Percentiles rank a stretch among this genome's conserved stretches.
These are phyloP conservation scores for Sisor rabdophorus DNA, from an alignment of 2,113 vertebrate species.

Conservation along the genomic window DNA sequence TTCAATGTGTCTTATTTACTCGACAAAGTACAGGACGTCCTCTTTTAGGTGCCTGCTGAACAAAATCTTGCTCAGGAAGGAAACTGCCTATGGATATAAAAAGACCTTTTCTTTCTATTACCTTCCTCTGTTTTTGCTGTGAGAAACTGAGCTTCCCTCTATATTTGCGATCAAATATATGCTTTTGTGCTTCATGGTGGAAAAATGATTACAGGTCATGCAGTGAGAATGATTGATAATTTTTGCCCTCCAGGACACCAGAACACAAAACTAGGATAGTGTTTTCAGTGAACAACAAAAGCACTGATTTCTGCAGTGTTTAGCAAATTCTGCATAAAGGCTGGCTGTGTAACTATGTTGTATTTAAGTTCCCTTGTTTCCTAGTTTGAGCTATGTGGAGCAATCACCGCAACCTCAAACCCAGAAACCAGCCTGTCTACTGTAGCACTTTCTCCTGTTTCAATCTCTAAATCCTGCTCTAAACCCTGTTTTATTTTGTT, in stretches of 20 bases:
- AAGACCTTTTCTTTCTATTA: conserved; percentile 38
- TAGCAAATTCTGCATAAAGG: not conserved
- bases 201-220: not conserved
- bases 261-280: not conserved
- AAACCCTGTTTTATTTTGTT: not conserved
- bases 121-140: conserved; percentile 21
- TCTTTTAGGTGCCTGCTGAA: conserved; percentile 33
- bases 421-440: not conserved
- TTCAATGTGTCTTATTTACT: conserved; percentile 6
- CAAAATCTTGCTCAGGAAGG: conserved; percentile 52
- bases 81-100: conserved; percentile 53
- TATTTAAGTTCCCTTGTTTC: not conserved
- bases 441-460: not conserved
- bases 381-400: not conserved
- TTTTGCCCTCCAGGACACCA: not conserved
- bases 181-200: not conserved
- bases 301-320: not conserved
- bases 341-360: not conserved
- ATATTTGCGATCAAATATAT: not conserved
- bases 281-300: not conserved
- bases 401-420: not conserved
- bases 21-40: conserved; percentile 51
- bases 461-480: not conserved
- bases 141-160: not conserved
- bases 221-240: not conserved